These are phyloP conservation scores for Sclerurus mexicanus DNA, from an alignment of 2,113 vertebrate species.

Conservation along the genomic window DNA sequence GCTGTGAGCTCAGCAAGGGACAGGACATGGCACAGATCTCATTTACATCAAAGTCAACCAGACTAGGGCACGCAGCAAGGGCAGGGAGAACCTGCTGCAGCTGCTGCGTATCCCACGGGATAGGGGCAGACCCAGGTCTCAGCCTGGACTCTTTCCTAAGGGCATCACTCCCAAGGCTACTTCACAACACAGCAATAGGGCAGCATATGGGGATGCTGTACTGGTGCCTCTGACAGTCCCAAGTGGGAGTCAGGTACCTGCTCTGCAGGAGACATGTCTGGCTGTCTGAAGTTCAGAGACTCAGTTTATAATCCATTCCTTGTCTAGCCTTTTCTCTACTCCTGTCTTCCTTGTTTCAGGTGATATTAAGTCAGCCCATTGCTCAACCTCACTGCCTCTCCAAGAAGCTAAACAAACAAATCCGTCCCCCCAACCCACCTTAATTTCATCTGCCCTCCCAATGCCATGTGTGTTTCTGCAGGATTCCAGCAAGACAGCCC, in stretches of 20 bases:
- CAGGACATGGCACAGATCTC: not conserved
- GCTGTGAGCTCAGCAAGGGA: not conserved
- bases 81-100: not conserved
- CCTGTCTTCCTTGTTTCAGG: not conserved
- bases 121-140: not conserved
- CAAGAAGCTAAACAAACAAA: slow-evolving; percentile 1
- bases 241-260: not conserved
- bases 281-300: not conserved
- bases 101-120: not conserved
- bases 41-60: not conserved
- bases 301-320: not conserved
- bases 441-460: not conserved
- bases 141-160: not conserved
- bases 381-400: not conserved
- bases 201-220: not conserved
- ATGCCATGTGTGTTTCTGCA: not conserved
- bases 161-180: not conserved
- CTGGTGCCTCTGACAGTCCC: not conserved
- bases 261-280: not conserved
- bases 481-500: slow-evolving; percentile 26
- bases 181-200: not conserved
- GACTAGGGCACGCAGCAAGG: not conserved
- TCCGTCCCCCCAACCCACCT: not conserved
- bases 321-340: not conserved
- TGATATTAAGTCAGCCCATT: not conserved